Conservation (phyloP, 1,140 invertebrate genomes). For the Nasonia giraulti region DNA sequence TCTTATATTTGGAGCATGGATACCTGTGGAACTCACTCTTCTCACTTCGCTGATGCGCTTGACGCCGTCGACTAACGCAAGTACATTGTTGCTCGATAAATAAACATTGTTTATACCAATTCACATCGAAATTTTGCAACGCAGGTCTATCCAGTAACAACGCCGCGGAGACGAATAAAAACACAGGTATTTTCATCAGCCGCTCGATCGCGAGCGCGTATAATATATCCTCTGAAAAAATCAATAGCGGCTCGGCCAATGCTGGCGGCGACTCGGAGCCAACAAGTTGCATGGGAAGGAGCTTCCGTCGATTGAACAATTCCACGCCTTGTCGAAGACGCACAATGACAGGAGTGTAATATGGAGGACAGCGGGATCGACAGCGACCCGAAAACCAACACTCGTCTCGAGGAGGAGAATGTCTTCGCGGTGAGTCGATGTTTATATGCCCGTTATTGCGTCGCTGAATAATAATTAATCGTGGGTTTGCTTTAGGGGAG, state of each 20-base stretch:
- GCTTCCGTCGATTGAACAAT: background rate
- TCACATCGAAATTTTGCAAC: background rate
- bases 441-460: background rate
- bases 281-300: slow-evolving; percentile 59
- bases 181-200: background rate
- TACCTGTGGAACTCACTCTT: no score
- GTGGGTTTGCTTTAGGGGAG: slow-evolving; percentile 63
- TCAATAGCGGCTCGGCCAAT: slow-evolving; percentile 41
- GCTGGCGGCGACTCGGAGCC: slow-evolving; percentile 37
- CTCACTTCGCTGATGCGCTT: background rate
- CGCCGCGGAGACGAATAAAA: no score
- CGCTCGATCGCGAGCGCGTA: background rate
- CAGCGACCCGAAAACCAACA: slow-evolving; percentile 76
- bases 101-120: no score
- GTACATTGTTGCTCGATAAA: no score
- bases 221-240: slow-evolving; percentile 17
- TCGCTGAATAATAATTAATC: slow-evolving; percentile 31
- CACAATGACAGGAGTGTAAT: background rate
- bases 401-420: slow-evolving; percentile 71
- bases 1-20: no score
- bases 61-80: no score
- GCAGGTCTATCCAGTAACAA: background rate
- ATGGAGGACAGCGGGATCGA: slow-evolving; percentile 82
- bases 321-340: background rate
- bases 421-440: slow-evolving; percentile 68